Percentiles rank a stretch among this genome's conserved stretches.
phyloP scores from a whole-genome alignment of 2,797 vertebrate genomes.

The Pyrocephalus nanus region DNA sequence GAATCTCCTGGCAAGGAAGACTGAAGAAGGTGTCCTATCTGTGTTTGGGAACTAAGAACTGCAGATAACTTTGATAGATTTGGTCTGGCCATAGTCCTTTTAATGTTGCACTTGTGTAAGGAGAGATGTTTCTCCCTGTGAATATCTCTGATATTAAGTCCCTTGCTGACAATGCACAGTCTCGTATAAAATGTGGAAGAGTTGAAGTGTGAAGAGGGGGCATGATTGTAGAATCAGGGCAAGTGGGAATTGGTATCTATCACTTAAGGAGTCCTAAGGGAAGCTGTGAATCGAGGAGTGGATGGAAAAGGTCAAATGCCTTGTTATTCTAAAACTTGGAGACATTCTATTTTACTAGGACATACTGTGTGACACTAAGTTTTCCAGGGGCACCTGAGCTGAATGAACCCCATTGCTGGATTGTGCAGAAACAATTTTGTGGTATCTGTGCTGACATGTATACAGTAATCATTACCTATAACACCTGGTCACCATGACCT shows the following conservation, averaged over 20 bases:
- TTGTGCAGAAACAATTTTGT: neutral
- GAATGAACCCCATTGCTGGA: neutral
- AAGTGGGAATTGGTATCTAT: neutral
- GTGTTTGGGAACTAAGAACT: neutral
- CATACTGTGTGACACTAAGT: neutral
- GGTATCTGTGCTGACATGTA: neutral
- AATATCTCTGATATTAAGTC: neutral
- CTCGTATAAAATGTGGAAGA: neutral
- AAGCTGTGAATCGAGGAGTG: neutral
- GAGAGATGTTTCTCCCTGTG: neutral
- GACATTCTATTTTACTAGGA: neutral
- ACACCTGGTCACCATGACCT: neutral
- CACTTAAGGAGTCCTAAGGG: neutral
- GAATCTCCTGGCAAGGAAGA: neutral
- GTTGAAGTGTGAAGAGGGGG: neutral
- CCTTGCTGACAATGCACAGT: neutral
- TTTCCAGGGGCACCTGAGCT: neutral
- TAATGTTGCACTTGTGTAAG: neutral
- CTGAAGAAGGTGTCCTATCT: neutral
- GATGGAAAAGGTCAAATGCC: neutral
- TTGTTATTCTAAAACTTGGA: neutral
- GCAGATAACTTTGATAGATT: neutral
- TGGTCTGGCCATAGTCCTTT: neutral
- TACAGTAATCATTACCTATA: neutral
- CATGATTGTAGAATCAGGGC: neutral